Conservation (phyloP, 2,888 invertebrate species). For the Eretmocerus hayati region DNA sequence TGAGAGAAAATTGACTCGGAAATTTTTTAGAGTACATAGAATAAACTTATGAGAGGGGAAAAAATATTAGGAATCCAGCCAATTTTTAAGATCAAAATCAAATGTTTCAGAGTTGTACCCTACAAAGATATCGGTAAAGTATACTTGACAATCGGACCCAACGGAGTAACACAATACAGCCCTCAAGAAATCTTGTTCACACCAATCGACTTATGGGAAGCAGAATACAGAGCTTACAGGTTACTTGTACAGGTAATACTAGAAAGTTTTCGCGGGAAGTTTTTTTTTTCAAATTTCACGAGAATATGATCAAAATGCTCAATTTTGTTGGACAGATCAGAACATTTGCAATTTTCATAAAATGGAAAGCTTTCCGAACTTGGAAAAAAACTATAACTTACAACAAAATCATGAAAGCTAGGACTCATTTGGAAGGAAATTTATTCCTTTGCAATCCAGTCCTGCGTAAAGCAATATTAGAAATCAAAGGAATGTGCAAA, state of each 20-base stretch:
- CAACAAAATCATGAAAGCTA: conserved; percentile 59
- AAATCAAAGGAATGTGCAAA: conserved; percentile 62
- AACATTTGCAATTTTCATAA: conserved; percentile 60
- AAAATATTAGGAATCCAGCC: no score
- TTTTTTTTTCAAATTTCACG: not conserved
- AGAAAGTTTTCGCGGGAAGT: not conserved
- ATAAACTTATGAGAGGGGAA: no score
- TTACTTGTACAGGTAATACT: conserved; percentile 61
- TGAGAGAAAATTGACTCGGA: no score
- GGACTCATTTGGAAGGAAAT: conserved; percentile 57
- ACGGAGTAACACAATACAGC: conserved; percentile 73
- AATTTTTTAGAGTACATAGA: no score
- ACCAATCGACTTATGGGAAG: conserved; percentile 70
- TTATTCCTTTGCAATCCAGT: conserved; percentile 69
- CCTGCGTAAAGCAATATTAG: conserved; percentile 64
- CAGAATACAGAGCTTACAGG: conserved; percentile 73
- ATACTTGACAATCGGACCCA: conserved; percentile 73
- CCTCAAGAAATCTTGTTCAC: conserved; percentile 71
- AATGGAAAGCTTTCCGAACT: conserved; percentile 74
- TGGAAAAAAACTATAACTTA: conserved; percentile 71
- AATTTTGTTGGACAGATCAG: conserved; percentile 52
- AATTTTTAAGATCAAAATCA: no score
- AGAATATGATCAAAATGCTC: no score
- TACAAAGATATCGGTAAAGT: conserved; percentile 63
- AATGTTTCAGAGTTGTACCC: conserved; percentile 66